Evolutionary conservation across 2,797 vertebrate genomes (phyloP).

Genomic region (Chelidonichthys spinosus): DNA sequence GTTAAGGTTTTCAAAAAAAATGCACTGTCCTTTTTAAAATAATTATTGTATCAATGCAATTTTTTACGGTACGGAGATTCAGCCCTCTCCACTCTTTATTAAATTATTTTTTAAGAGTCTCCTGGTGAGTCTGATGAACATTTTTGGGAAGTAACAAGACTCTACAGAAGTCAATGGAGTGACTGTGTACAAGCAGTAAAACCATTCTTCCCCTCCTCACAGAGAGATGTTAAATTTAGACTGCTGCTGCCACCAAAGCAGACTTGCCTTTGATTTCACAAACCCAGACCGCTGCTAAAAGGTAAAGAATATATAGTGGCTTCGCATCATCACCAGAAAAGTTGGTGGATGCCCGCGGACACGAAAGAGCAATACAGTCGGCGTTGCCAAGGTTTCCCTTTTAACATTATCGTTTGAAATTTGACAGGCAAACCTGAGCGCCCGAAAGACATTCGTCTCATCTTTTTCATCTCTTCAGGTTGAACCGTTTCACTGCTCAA

Average conservation of each 20-base stretch:
- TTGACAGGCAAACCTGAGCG: slow-evolving; percentile 72
- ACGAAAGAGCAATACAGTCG: slow-evolving; percentile 18
- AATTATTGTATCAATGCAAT: neutral
- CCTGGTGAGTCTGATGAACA: slow-evolving; percentile 6
- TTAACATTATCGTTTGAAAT: slow-evolving; percentile 77
- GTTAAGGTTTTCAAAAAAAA: neutral
- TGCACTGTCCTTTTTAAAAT: neutral
- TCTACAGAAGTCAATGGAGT: slow-evolving; percentile 58
- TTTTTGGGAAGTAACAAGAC: slow-evolving; percentile 5
- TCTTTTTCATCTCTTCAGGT: slow-evolving; percentile 23
- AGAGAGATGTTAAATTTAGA: slow-evolving; percentile 79
- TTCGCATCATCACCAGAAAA: slow-evolving; percentile 61
- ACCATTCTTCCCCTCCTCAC: slow-evolving; percentile 72
- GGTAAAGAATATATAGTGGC: slow-evolving; percentile 47
- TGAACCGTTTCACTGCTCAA: neutral
- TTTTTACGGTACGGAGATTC: neutral
- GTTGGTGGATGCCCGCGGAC: slow-evolving; percentile 18
- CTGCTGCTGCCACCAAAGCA: slow-evolving; percentile 60
- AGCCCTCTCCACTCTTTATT: neutral
- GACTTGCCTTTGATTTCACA: slow-evolving; percentile 72
- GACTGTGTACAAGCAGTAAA: slow-evolving; percentile 78
- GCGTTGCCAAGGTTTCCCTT: slow-evolving; percentile 49
- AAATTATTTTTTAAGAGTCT: neutral
- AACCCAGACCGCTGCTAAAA: slow-evolving; percentile 31
- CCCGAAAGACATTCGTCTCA: slow-evolving; percentile 44